Evolutionary conservation across 30 jellyfish, hydroid and myxozoan species (phyloP).

Genomic region (Cassiopea xamachana): DNA sequence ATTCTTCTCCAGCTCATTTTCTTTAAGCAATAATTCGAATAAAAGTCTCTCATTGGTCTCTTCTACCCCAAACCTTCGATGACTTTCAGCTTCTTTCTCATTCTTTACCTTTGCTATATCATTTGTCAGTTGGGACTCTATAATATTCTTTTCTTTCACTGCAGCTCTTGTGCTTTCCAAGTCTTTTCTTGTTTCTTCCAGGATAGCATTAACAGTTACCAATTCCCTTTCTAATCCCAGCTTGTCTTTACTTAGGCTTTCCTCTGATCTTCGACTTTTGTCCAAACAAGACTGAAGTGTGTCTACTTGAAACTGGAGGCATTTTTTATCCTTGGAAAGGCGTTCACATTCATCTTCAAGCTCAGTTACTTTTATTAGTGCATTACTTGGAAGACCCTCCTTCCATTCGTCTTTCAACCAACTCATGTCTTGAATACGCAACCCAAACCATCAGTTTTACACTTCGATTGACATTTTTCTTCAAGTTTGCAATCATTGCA

Average conservation of each 20-base stretch:
- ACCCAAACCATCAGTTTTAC: background rate
- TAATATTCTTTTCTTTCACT: slow-evolving; percentile 47
- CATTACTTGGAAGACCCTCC: slow-evolving; percentile 84
- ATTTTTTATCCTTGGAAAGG: slow-evolving; percentile 57
- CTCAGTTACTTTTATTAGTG: slow-evolving; percentile 54
- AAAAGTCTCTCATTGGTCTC: slow-evolving; percentile 2
- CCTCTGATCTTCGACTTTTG: slow-evolving; percentile 52
- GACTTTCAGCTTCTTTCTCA: slow-evolving; percentile 52
- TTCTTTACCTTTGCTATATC: slow-evolving; percentile 50
- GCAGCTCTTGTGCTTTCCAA: slow-evolving; percentile 33
- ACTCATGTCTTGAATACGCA: slow-evolving; percentile 58
- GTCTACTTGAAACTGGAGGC: slow-evolving; percentile 75
- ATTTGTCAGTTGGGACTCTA: slow-evolving; percentile 25
- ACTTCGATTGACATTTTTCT: too few relatives aligned
- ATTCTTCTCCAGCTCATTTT: slow-evolving; percentile 4
- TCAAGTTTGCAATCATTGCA: too few relatives aligned
- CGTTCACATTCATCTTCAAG: slow-evolving; percentile 81
- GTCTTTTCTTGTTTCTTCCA: slow-evolving; percentile 15
- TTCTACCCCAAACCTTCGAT: slow-evolving; percentile 14
- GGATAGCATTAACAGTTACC: slow-evolving; percentile 15
- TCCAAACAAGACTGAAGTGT: slow-evolving; percentile 70
- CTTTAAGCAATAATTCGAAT: background rate
- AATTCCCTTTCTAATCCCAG: slow-evolving; percentile 42
- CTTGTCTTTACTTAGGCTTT: slow-evolving; percentile 47
- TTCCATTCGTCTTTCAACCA: slow-evolving; percentile 98